phyloP scores from a whole-genome alignment of 2,113 vertebrate species.

The Colius striatus region DNA sequence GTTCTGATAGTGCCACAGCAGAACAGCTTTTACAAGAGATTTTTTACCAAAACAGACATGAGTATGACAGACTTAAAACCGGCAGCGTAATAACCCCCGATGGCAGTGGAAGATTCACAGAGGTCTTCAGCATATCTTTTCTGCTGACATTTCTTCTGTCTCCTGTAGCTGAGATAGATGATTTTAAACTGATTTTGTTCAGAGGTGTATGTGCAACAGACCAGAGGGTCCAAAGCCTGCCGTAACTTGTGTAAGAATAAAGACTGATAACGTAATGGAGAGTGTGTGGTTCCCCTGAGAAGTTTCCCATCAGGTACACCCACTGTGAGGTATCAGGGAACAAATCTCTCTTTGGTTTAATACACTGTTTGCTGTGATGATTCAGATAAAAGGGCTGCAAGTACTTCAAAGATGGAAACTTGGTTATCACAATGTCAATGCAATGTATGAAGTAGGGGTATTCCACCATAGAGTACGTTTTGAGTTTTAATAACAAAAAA shows the following conservation, averaged over 20 bases:
- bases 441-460: too few species aligned
- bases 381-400: background rate
- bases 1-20: fast-evolving
- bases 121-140: background rate
- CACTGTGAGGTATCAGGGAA: background rate
- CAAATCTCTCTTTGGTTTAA: background rate
- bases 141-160: background rate
- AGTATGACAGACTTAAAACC: background rate
- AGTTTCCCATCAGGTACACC: background rate
- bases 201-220: background rate
- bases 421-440: too few species aligned
- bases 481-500: background rate
- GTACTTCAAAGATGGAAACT: background rate
- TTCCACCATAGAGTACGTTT: background rate
- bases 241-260: background rate
- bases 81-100: background rate
- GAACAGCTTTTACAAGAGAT: too few species aligned
- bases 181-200: background rate
- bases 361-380: background rate
- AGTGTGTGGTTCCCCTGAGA: background rate
- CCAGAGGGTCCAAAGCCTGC: background rate
- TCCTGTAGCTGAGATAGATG: background rate
- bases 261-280: background rate
- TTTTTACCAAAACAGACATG: background rate
- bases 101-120: background rate